These are phyloP conservation scores for Zaprionus bogoriensis DNA, from an alignment of 2,888 invertebrate genomes.

Conservation along the genomic window DNA sequence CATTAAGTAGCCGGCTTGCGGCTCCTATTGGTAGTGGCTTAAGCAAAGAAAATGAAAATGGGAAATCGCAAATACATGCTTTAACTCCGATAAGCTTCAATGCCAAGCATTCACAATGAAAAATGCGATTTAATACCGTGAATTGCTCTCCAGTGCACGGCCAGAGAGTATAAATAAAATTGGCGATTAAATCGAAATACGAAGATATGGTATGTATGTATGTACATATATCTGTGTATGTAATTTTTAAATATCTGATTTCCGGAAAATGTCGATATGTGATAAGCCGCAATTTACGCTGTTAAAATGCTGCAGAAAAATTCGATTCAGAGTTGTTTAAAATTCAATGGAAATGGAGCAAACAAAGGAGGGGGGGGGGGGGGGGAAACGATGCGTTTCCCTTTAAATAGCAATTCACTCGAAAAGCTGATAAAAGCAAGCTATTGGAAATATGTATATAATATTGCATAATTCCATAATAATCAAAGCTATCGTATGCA, in stretches of 20 bases:
- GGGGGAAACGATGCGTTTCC: too few species aligned
- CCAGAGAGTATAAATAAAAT: not conserved
- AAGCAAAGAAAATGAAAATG: constrained; percentile 8
- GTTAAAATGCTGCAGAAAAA: not conserved
- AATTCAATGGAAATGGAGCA: not conserved
- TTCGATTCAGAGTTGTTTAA: constrained; percentile 3
- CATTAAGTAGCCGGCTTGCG: constrained; percentile 65
- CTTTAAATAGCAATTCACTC: too few species aligned
- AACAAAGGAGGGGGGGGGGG: not conserved
- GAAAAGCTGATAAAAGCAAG: too few species aligned
- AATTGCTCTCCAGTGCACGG: too few species aligned
- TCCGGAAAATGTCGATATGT: constrained; percentile 8
- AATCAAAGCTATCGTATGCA: too few species aligned
- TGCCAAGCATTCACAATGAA: not conserved
- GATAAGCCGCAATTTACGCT: constrained; percentile 12
- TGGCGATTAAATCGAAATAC: not conserved
- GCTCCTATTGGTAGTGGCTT: constrained; percentile 55
- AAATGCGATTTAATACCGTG: not conserved
- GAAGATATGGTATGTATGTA: not conserved
- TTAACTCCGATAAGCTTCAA: constrained; percentile 13
- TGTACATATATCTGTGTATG: too few species aligned
- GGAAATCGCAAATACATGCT: constrained; percentile 12
- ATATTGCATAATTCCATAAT: too few species aligned
- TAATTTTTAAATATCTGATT: too few species aligned
- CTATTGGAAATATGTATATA: too few species aligned